phyloP scores from a whole-genome alignment of 2,888 invertebrate genomes.

The Cerceris ruficornis region DNA sequence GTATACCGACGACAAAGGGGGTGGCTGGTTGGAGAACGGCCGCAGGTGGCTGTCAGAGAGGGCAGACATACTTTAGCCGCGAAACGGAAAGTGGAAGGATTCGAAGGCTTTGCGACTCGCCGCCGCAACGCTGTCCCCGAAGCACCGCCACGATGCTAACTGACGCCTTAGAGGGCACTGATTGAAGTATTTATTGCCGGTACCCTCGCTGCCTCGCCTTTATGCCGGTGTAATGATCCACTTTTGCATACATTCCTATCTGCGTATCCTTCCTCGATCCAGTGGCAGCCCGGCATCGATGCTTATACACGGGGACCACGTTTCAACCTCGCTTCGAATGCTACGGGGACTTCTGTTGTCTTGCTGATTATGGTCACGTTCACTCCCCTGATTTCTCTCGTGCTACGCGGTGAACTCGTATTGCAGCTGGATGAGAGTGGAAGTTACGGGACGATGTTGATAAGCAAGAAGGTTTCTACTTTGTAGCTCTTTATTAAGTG shows the following conservation, averaged over 20 bases:
- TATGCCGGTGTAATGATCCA: conserved; percentile 78
- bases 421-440: conserved; percentile 44
- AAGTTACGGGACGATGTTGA: conserved; percentile 14
- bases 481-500: conserved; percentile 14
- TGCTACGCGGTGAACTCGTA: conserved; percentile 21
- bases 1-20: conserved; percentile 70
- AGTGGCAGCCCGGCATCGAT: conserved; percentile 2
- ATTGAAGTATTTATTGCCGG: conserved; percentile 80
- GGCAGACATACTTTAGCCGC: conserved; percentile 77
- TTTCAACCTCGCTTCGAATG: not conserved
- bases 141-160: conserved; percentile 76
- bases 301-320: too few species aligned
- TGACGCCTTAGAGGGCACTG: conserved; percentile 80
- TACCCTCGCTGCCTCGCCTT: conserved; percentile 59
- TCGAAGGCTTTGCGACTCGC: conserved; percentile 75
- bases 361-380: conserved; percentile 1
- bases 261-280: conserved; percentile 57
- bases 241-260: conserved; percentile 74
- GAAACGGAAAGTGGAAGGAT: conserved; percentile 70
- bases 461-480: conserved; percentile 8
- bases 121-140: conserved; percentile 73
- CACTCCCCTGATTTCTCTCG: not conserved
- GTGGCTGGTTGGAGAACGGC: conserved; percentile 59
- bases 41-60: conserved; percentile 80
- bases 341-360: conserved; percentile 16